Conservation (phyloP, 1,140 invertebrate genomes). For the Heliconius hewitsoni region DNA sequence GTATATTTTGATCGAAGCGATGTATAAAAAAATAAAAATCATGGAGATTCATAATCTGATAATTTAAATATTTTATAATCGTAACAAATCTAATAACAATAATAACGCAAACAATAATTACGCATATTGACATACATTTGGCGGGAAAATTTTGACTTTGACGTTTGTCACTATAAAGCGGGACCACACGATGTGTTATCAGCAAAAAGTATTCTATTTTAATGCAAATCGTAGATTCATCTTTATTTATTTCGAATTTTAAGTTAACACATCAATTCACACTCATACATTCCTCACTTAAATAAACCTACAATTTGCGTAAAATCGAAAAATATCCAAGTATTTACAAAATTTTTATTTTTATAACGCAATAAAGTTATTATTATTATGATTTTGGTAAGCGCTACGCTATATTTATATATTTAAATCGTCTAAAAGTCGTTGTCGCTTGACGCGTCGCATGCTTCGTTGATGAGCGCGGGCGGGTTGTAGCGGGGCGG, state of each 20-base stretch:
- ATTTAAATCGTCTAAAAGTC: conserved; percentile 63
- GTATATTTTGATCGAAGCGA: conserved; percentile 1
- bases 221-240: conserved; percentile 1
- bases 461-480: conserved; percentile 58
- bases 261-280: background rate
- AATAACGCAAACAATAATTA: background rate
- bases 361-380: conserved; percentile 3
- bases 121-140: conserved; percentile 7
- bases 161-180: conserved; percentile 24
- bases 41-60: conserved; percentile 11
- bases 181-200: background rate
- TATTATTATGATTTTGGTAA: conserved; percentile 10
- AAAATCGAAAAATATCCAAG: background rate
- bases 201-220: background rate
- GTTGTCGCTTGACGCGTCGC: conserved; percentile 79
- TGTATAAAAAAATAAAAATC: background rate
- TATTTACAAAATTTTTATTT: conserved; percentile 8
- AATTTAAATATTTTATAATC: conserved; percentile 12
- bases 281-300: background rate
- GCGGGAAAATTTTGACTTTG: conserved; percentile 40
- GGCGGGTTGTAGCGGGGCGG: conserved; percentile 57
- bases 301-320: conserved; percentile 1
- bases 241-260: background rate
- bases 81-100: conserved; percentile 12
- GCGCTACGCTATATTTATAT: conserved; percentile 4